phyloP scores from a whole-genome alignment of 2,113 vertebrate genomes.

The Scatophagus argus region DNA sequence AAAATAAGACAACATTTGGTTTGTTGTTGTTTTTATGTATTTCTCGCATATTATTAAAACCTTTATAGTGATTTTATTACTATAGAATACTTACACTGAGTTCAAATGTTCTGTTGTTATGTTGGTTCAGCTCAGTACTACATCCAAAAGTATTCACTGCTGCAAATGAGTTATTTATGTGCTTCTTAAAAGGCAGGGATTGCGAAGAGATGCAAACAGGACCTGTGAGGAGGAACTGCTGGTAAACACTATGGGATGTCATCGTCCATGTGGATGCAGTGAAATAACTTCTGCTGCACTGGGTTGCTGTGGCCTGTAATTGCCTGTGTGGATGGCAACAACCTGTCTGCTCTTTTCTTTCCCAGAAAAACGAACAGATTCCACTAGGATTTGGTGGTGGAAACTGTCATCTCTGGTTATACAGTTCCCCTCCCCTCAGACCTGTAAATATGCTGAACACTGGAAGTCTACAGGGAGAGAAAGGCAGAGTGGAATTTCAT shows the following conservation, averaged over 20 bases:
- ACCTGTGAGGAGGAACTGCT: slow-evolving; percentile 16
- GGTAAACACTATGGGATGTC: slow-evolving; percentile 3
- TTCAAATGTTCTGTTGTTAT: neutral
- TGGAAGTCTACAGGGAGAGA: neutral
- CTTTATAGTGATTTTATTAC: neutral
- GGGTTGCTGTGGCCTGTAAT: slow-evolving; percentile 28
- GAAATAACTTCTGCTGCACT: slow-evolving; percentile 8
- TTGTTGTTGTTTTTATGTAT: neutral
- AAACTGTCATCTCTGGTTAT: slow-evolving; percentile 20
- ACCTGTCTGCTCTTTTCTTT: neutral
- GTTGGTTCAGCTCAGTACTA: neutral
- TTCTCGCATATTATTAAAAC: neutral
- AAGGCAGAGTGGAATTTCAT: slow-evolving; percentile 1
- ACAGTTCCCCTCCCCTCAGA: slow-evolving; percentile 3
- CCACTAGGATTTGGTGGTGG: slow-evolving; percentile 2
- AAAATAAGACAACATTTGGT: neutral
- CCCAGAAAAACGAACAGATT: neutral
- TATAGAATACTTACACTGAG: too few species aligned
- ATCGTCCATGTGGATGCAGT: slow-evolving; percentile 15
- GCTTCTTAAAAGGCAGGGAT: neutral
- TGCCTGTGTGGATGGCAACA: slow-evolving; percentile 31
- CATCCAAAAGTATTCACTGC: neutral
- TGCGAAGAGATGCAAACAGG: slow-evolving; percentile 14
- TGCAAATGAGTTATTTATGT: neutral
- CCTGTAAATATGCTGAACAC: neutral